A percentile compares a stretch with the other conserved stretches of the same genome.
Evolutionary conservation across 2,797 vertebrate genomes (phyloP).

Genomic region (Notolepis coatsorum): DNA sequence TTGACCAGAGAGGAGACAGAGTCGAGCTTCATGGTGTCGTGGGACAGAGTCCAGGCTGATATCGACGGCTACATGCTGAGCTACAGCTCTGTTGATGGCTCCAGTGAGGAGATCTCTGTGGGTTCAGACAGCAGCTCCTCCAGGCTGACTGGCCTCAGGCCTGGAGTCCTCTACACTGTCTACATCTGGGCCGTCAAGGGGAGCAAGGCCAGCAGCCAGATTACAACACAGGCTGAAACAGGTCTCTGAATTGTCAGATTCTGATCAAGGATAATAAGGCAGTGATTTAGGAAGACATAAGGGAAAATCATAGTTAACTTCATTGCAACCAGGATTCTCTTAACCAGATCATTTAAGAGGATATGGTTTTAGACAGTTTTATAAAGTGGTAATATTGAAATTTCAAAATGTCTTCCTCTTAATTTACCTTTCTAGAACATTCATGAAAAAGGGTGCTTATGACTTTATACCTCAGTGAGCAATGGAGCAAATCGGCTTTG

Average conservation of each 20-base stretch:
- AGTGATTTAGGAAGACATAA: no score
- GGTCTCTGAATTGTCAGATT: constrained; percentile 60
- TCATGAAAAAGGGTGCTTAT: no score
- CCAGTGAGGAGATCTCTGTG: constrained; percentile 70
- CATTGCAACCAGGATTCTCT: no score
- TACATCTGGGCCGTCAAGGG: constrained; percentile 84
- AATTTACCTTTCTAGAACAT: no score
- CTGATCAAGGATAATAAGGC: no score
- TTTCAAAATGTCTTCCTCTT: no score
- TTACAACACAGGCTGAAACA: constrained; percentile 76
- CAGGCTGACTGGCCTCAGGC: constrained; percentile 75
- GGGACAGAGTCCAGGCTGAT: constrained; percentile 77
- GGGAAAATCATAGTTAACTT: no score
- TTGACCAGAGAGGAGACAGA: constrained; percentile 76
- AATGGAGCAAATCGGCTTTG: constrained; percentile 28
- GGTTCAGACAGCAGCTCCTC: constrained; percentile 70
- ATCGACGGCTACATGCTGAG: constrained; percentile 82
- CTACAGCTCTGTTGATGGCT: constrained; percentile 76
- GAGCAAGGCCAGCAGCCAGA: constrained; percentile 77
- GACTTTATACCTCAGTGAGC: background rate
- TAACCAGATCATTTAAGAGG: no score
- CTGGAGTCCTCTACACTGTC: constrained; percentile 79
- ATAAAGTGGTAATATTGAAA: no score
- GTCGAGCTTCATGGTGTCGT: constrained; percentile 77
- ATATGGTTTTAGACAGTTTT: no score